Conservation (phyloP, 2,797 vertebrate species). For the Lateolabrax maculatus region DNA sequence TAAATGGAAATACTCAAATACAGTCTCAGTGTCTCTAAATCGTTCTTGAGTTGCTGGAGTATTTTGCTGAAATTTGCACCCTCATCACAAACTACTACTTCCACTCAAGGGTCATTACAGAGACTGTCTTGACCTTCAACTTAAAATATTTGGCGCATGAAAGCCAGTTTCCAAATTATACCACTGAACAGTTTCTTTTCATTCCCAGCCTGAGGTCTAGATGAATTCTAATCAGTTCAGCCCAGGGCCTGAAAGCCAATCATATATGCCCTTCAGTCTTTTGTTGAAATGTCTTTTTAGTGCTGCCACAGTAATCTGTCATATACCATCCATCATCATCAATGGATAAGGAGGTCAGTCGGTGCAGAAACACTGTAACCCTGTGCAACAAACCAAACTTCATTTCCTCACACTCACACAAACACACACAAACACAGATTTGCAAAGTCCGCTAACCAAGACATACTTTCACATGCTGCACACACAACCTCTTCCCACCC, state of each 20-base stretch:
- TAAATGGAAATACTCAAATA: conserved; percentile 21
- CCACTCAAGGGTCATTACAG: conserved; percentile 52
- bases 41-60: conserved; percentile 3
- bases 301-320: conserved; percentile 57
- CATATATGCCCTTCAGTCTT: conserved; percentile 75
- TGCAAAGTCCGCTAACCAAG: conserved; percentile 21
- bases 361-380: conserved; percentile 47
- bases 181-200: conserved; percentile 69
- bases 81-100: conserved; percentile 58
- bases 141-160: conserved; percentile 73
- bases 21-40: conserved; percentile 7
- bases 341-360: conserved; percentile 63
- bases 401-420: conserved; percentile 27
- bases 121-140: conserved; percentile 69
- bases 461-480: conserved; percentile 66
- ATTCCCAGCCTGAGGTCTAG: conserved; percentile 58
- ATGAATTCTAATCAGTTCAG: conserved; percentile 79
- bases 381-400: conserved; percentile 42
- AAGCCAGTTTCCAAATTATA: conserved; percentile 72
- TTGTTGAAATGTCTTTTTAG: conserved; percentile 66
- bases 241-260: conserved; percentile 70
- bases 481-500: conserved; percentile 62
- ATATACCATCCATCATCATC: conserved; percentile 68
- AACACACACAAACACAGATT: conserved; percentile 27
- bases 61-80: conserved; percentile 43